Evolutionary conservation across 2,113 vertebrate genomes (phyloP).

Genomic region (Lycaon pictus): DNA sequence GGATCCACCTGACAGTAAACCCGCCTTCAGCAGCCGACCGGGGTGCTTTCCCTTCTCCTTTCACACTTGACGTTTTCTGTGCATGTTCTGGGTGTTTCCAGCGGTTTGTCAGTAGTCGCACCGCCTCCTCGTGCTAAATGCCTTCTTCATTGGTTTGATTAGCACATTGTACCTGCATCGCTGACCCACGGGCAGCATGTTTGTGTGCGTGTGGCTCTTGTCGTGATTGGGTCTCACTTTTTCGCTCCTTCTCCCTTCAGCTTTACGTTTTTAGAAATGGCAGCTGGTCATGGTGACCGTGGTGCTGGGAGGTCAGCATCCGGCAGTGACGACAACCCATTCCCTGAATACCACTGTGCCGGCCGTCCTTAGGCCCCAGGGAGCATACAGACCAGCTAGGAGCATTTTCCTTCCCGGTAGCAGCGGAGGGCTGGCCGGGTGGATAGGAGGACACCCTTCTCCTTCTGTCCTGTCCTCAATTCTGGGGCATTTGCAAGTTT

Average conservation of each 20-base stretch:
- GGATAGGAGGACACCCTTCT: not conserved
- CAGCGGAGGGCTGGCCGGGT: not conserved
- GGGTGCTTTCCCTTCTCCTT: conserved; percentile 33
- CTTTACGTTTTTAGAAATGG: not conserved
- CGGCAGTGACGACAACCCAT: not conserved
- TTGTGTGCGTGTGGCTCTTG: not conserved
- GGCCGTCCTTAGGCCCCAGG: not conserved
- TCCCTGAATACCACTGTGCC: not conserved
- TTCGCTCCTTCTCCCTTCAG: not conserved
- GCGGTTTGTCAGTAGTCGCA: conserved; percentile 83
- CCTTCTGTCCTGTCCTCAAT: not conserved
- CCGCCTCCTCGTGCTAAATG: conserved; percentile 74
- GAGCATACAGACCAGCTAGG: not conserved
- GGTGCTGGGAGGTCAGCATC: not conserved
- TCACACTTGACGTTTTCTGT: conserved; percentile 79
- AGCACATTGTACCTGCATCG: not conserved
- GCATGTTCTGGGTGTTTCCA: conserved; percentile 76
- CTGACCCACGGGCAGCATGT: not conserved
- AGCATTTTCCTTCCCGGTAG: conserved; percentile 1
- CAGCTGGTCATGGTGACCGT: not conserved
- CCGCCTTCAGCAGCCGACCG: conserved; percentile 51
- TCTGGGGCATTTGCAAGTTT: not conserved
- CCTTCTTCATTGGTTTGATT: not conserved
- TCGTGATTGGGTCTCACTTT: not conserved
- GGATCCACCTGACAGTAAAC: conserved; percentile 78